phyloP scores from a whole-genome alignment of 2,797 vertebrate genomes.

The Notolabrus celidotus region DNA sequence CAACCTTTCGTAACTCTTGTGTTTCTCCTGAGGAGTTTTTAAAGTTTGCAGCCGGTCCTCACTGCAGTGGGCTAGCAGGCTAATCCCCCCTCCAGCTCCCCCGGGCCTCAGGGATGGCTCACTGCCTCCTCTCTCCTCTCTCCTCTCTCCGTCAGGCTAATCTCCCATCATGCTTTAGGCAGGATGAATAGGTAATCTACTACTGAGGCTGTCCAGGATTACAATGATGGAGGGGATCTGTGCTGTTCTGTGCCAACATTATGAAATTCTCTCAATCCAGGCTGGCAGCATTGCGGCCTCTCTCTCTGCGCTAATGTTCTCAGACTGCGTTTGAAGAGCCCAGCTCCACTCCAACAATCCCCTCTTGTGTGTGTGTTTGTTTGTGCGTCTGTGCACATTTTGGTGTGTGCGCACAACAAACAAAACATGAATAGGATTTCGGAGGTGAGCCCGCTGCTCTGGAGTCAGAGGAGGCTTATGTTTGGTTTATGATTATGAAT shows the following conservation, averaged over 20 bases:
- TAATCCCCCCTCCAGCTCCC: conserved; percentile 25
- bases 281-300: conserved; percentile 41
- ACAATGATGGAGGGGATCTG: conserved; percentile 60
- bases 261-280: conserved; percentile 55
- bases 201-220: conserved; percentile 55
- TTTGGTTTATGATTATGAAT: conserved; percentile 55
- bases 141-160: conserved; percentile 10
- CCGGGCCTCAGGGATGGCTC: background rate
- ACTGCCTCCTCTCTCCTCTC: conserved; percentile 3
- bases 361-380: conserved; percentile 13
- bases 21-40: conserved; percentile 6
- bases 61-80: conserved; percentile 17
- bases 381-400: background rate
- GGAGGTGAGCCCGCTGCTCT: conserved; percentile 46
- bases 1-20: background rate
- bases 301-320: conserved; percentile 57
- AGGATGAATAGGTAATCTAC: conserved; percentile 60
- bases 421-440: conserved; percentile 61
- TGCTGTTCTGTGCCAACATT: conserved; percentile 39
- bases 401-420: conserved; percentile 35
- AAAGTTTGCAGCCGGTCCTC: background rate
- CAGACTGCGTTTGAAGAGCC: conserved; percentile 55
- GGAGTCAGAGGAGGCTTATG: conserved; percentile 52
- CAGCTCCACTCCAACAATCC: conserved; percentile 32
- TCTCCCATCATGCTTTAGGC: conserved; percentile 38